Evolutionary conservation across 2,113 vertebrate species (phyloP).

Genomic region (Erythrocercus mccallii): DNA sequence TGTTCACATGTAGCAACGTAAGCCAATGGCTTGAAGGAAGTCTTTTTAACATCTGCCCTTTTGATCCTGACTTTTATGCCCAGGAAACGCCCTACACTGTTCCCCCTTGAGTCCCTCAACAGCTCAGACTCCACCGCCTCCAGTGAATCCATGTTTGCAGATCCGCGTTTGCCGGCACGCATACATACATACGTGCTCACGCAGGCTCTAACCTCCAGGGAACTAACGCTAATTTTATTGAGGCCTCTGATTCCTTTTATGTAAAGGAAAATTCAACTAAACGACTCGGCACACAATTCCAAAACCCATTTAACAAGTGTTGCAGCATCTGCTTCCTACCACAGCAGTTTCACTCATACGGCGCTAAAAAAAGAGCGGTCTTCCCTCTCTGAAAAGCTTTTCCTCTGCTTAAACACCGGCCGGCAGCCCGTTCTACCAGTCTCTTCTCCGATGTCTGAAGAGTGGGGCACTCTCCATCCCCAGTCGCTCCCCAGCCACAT

Average conservation of each 20-base stretch:
- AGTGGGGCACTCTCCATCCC: accelerated
- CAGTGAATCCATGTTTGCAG: not conserved
- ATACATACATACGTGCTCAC: not conserved
- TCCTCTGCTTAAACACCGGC: not conserved
- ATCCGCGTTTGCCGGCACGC: not conserved
- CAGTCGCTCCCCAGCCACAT: not conserved
- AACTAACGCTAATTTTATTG: not conserved
- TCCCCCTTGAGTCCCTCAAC: not conserved
- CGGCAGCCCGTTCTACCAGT: not conserved
- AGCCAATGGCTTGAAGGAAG: not conserved
- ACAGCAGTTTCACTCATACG: accelerated
- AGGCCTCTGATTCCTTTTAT: constrained; percentile 21
- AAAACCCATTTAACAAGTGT: not conserved
- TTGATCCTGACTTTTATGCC: not conserved
- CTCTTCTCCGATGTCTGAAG: not conserved
- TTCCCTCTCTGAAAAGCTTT: not conserved
- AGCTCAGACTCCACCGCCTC: not conserved
- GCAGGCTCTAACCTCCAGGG: not conserved
- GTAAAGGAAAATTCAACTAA: not conserved
- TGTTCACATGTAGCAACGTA: accelerated
- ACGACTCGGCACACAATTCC: not conserved
- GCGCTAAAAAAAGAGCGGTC: not conserved
- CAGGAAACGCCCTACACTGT: not conserved
- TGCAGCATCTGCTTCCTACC: not conserved
- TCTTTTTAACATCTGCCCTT: not conserved